Conservation (phyloP, 2,113 vertebrate species). For the Poeciliopsis turrubarensis region DNA sequence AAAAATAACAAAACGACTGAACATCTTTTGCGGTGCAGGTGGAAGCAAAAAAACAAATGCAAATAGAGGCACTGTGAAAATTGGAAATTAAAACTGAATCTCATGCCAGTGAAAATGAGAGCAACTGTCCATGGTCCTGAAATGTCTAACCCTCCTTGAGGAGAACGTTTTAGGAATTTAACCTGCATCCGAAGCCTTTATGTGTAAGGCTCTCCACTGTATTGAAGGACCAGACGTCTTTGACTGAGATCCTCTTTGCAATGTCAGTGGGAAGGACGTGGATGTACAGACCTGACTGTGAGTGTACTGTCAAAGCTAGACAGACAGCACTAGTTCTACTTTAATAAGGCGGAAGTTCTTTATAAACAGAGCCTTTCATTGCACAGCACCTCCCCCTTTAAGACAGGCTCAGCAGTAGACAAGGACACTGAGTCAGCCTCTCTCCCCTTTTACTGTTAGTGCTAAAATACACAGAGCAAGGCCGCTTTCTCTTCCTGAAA, state of each 20-base stretch:
- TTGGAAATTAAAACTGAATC: constrained; percentile 42
- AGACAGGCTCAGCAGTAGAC: constrained; percentile 49
- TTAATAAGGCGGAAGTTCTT: constrained; percentile 30
- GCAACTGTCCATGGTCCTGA: constrained; percentile 72
- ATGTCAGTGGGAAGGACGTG: constrained; percentile 22
- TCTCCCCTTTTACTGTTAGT: constrained; percentile 31
- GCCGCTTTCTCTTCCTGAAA: constrained; percentile 57
- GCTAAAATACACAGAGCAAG: constrained; percentile 52
- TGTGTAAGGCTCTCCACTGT: constrained; percentile 51
- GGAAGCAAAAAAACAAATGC: constrained; percentile 17
- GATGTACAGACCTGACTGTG: constrained; percentile 17
- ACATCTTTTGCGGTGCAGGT: constrained; percentile 34
- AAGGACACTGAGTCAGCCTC: constrained; percentile 52
- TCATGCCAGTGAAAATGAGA: constrained; percentile 31
- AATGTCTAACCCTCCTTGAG: constrained; percentile 35
- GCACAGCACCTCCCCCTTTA: constrained; percentile 25
- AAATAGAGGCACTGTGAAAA: constrained; percentile 41
- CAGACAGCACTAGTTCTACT: constrained; percentile 18
- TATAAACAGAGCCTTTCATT: constrained; percentile 34
- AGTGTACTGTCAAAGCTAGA: constrained; percentile 40
- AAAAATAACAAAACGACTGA: constrained; percentile 61
- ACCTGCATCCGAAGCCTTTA: constrained; percentile 20
- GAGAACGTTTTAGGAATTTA: constrained; percentile 25
- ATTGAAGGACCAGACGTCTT: constrained; percentile 35
- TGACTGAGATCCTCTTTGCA: constrained; percentile 22